Percentiles rank a stretch among this genome's conserved stretches.
Conservation (phyloP, 2,113 vertebrate species). For the Prionailurus viverrinus region DNA sequence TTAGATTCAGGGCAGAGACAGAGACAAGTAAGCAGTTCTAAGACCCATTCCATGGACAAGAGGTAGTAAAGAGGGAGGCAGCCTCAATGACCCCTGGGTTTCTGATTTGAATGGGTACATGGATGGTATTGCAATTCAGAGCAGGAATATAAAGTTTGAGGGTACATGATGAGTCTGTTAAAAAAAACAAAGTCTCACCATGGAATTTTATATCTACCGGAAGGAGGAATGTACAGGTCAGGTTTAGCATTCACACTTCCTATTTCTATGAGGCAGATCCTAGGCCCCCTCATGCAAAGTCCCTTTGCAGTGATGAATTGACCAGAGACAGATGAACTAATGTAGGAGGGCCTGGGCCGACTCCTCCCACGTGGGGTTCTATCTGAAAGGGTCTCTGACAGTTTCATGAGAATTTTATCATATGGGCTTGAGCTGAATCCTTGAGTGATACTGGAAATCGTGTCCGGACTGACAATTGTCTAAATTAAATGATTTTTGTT, state of each 20-base stretch:
- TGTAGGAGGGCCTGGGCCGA: neutral
- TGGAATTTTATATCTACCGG: neutral
- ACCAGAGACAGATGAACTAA: neutral
- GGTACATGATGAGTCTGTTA: neutral
- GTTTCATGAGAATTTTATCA: neutral
- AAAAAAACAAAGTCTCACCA: neutral
- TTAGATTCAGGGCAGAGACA: neutral
- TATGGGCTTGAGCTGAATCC: neutral
- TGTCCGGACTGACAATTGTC: neutral
- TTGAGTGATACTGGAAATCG: neutral
- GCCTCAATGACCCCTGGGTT: neutral
- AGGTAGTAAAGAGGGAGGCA: neutral
- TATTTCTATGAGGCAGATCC: neutral
- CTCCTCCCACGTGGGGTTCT: neutral
- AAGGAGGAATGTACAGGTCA: too few relatives aligned
- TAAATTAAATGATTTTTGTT: slow-evolving; percentile 21
- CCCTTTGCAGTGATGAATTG: neutral
- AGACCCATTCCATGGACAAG: neutral
- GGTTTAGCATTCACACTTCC: neutral
- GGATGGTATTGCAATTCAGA: neutral
- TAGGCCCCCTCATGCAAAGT: neutral
- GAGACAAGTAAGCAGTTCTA: neutral
- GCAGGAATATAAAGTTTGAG: neutral
- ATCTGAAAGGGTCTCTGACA: neutral
- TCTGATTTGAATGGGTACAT: neutral